A percentile compares a stretch with the other conserved stretches of the same genome.
phyloP scores from a whole-genome alignment of 2,113 vertebrate genomes.

The Telmatochromis sp. region DNA sequence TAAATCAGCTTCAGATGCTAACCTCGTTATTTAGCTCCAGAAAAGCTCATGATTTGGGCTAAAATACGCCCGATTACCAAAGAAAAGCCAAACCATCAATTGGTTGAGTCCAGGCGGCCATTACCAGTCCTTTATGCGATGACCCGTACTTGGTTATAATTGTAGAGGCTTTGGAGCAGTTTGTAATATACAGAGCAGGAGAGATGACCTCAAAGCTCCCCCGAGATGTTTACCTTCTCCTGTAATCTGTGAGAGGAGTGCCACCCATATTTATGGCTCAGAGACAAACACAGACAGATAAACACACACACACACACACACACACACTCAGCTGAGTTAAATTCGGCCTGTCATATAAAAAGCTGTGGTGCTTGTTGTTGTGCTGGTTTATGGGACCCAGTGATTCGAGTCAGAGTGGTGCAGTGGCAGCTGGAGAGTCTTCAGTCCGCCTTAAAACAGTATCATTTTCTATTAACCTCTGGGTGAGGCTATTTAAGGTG shows the following conservation, averaged over 20 bases:
- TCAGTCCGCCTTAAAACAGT: slow-evolving; percentile 11
- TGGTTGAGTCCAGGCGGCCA: neutral
- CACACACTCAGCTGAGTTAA: neutral
- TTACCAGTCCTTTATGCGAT: neutral
- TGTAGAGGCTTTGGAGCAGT: neutral
- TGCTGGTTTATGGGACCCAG: neutral
- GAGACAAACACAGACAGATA: neutral
- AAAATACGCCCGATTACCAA: neutral
- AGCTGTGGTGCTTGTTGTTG: slow-evolving; percentile 11
- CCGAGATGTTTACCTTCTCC: neutral
- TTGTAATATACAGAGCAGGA: neutral
- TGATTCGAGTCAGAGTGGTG: neutral
- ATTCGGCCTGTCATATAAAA: slow-evolving; percentile 2
- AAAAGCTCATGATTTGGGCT: neutral
- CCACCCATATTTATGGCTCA: neutral
- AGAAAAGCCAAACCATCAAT: neutral
- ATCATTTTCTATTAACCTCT: slow-evolving; percentile 28
- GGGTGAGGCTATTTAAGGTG: neutral
- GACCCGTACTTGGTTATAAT: neutral
- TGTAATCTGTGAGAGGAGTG: neutral
- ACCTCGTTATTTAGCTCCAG: neutral
- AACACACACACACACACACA: neutral
- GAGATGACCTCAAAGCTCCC: neutral
- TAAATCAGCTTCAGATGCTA: neutral
- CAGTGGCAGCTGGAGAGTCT: neutral